Conservation (phyloP, 2,113 vertebrate species). For the Ailurus styani region DNA sequence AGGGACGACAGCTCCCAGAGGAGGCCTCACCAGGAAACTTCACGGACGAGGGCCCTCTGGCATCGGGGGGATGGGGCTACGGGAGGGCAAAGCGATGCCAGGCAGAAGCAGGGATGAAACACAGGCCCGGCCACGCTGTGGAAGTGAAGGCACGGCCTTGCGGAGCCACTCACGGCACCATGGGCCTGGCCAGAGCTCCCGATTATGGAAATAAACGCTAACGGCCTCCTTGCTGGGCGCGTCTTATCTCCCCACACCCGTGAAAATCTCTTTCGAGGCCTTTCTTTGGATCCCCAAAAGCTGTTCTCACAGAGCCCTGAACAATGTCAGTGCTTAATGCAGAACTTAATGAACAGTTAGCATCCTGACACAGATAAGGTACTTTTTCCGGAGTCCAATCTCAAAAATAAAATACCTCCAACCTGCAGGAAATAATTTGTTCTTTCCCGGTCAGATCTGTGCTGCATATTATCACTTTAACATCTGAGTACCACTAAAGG, state of each 20-base stretch:
- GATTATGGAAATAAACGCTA: background rate
- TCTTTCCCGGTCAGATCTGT: background rate
- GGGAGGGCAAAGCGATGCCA: background rate
- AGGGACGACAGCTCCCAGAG: background rate
- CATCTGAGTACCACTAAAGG: background rate
- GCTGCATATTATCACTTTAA: background rate
- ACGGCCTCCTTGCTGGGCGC: accelerated
- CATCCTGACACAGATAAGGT: background rate
- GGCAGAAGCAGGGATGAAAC: background rate
- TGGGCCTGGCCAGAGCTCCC: accelerated
- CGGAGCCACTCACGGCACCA: accelerated
- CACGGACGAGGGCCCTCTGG: accelerated
- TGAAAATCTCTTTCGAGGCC: background rate
- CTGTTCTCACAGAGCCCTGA: too few species aligned
- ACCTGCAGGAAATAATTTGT: too few species aligned
- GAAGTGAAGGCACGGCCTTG: accelerated
- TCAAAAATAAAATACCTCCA: background rate
- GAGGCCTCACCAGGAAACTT: background rate
- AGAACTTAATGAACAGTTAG: accelerated
- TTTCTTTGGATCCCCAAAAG: background rate
- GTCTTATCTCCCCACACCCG: too few species aligned
- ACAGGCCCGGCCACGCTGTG: accelerated
- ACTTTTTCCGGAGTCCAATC: background rate
- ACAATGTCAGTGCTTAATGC: accelerated
- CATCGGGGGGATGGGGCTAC: accelerated